phyloP scores from a whole-genome alignment of 2,113 vertebrate genomes.

The Craseonycteris thonglongyai region DNA sequence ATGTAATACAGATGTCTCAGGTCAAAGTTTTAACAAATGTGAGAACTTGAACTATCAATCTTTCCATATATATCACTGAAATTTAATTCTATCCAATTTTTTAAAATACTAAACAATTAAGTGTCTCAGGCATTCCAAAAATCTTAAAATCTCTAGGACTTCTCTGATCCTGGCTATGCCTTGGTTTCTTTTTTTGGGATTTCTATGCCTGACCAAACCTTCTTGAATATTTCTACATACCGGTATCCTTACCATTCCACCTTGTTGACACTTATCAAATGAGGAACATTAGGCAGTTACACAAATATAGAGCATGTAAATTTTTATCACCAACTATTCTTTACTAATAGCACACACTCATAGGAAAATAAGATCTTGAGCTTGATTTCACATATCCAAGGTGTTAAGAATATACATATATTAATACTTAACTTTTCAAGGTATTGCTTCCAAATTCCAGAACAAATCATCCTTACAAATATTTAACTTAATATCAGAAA shows the following conservation, averaged over 20 bases:
- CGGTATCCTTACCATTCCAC: background rate
- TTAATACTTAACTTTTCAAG: background rate
- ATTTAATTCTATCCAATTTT: background rate
- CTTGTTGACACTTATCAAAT: background rate
- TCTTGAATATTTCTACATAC: background rate
- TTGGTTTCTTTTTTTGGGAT: background rate
- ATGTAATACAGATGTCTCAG: background rate
- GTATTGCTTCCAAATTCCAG: background rate
- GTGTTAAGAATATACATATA: background rate
- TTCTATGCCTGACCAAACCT: background rate
- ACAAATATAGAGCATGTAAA: background rate
- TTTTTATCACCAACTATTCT: background rate
- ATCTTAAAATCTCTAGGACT: background rate
- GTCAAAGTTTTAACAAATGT: background rate
- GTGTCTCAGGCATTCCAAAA: slow-evolving; percentile 2
- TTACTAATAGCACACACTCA: background rate
- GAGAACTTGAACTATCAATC: background rate
- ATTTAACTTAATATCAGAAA: background rate
- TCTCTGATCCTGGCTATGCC: background rate
- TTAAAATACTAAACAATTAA: background rate
- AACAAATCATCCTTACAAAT: slow-evolving; percentile 6
- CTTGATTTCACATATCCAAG: background rate
- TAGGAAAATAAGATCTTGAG: background rate
- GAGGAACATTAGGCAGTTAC: background rate
- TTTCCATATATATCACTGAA: background rate